These are phyloP conservation scores for Dynastes hyllus DNA, from an alignment of 2,888 invertebrate species.

Conservation along the genomic window DNA sequence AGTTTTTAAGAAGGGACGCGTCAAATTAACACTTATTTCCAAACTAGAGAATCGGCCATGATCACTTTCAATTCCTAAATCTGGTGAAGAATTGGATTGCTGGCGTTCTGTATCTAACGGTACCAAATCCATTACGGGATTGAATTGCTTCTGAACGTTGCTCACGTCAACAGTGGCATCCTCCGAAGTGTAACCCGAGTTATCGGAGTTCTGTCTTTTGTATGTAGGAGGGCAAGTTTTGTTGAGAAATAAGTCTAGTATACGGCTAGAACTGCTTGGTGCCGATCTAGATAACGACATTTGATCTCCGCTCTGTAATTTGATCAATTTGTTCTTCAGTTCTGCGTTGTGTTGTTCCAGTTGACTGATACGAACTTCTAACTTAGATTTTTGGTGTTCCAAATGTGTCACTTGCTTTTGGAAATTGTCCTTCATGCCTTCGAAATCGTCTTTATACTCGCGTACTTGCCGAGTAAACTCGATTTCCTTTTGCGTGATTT, in stretches of 20 bases:
- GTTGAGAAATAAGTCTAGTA: conserved; percentile 54
- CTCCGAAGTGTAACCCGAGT: conserved; percentile 72
- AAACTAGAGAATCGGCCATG: conserved; percentile 78
- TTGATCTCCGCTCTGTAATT: conserved; percentile 59
- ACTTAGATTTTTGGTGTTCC: conserved; percentile 72
- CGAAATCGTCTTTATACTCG: conserved; percentile 65
- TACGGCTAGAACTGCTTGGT: conserved; percentile 56
- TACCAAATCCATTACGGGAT: conserved; percentile 39
- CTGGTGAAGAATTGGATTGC: conserved; percentile 81
- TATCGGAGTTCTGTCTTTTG: conserved; percentile 65
- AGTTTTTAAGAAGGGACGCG: conserved; percentile 69
- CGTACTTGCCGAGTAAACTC: conserved; percentile 69
- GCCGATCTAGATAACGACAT: conserved; percentile 53
- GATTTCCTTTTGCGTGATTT: conserved; percentile 73
- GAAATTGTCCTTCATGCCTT: conserved; percentile 62
- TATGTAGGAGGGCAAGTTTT: conserved; percentile 51
- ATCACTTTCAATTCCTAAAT: conserved; percentile 93
- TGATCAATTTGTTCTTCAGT: conserved; percentile 67
- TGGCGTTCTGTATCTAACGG: conserved; percentile 64
- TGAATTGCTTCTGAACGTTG: conserved; percentile 43
- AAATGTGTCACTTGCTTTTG: conserved; percentile 67
- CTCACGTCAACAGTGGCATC: conserved; percentile 61
- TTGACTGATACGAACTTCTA: conserved; percentile 69
- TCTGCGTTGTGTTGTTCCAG: conserved; percentile 69
- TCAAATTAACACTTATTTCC: conserved; percentile 73